Evolutionary conservation across 2,113 vertebrate genomes (phyloP).

Genomic region (Xiphophorus couchianus): DNA sequence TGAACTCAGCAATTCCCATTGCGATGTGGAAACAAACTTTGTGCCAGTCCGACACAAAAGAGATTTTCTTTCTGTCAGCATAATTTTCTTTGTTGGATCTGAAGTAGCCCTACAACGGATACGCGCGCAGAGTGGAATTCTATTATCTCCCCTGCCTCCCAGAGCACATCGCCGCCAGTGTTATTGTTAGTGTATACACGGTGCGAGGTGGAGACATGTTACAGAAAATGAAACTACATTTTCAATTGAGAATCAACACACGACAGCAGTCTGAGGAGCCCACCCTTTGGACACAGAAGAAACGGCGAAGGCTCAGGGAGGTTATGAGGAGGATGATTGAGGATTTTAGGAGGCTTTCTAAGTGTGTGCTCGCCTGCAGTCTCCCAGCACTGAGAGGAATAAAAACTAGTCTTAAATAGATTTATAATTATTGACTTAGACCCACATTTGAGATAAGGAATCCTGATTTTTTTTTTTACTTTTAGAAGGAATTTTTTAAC

Average conservation of each 20-base stretch:
- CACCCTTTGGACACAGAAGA: conserved; percentile 23
- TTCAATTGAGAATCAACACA: conserved; percentile 46
- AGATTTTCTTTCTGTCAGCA: conserved; percentile 57
- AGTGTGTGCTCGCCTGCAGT: conserved; percentile 4
- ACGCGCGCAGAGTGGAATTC: conserved; percentile 29
- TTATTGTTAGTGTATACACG: conserved; percentile 35
- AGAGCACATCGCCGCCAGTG: conserved; percentile 21
- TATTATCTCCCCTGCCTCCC: conserved; percentile 45
- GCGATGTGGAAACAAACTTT: conserved; percentile 54
- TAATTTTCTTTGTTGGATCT: conserved; percentile 40
- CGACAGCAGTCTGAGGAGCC: conserved; percentile 17
- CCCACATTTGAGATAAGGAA: conserved; percentile 26
- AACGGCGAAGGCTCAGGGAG: conserved; percentile 26
- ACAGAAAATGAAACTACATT: conserved; percentile 48
- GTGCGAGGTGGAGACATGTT: conserved; percentile 35
- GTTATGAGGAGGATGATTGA: conserved; percentile 41
- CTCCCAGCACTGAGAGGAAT: conserved; percentile 15
- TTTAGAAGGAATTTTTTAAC: conserved; percentile 8
- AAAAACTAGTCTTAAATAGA: conserved; percentile 16
- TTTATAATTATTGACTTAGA: conserved; percentile 23
- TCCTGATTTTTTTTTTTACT: conserved; percentile 8
- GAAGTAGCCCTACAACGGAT: conserved; percentile 44
- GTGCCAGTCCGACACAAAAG: conserved; percentile 47
- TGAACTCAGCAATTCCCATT: conserved; percentile 55
- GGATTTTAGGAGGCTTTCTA: conserved; percentile 32